Percentiles rank a stretch among this genome's conserved stretches.
Conservation (phyloP, 2,113 vertebrate genomes). For the Sander vitreus region DNA sequence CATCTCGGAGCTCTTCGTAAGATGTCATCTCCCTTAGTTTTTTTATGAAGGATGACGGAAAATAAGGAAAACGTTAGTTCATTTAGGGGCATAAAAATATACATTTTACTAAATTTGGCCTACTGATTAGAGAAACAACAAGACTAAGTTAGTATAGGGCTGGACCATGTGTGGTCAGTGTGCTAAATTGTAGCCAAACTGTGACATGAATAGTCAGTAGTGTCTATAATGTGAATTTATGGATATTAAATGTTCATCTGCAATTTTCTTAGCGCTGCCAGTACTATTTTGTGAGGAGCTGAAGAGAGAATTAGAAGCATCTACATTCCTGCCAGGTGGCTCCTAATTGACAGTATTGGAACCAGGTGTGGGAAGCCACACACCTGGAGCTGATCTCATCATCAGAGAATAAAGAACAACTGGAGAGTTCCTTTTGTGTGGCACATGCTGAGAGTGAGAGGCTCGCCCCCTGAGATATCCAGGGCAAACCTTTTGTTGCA, state of each 20-base stretch:
- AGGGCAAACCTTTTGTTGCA: not conserved
- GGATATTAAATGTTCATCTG: too few species aligned
- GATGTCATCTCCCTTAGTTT: slow-evolving; percentile 62
- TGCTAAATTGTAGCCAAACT: too few species aligned
- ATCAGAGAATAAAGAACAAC: not conserved
- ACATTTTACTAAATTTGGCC: slow-evolving; percentile 31
- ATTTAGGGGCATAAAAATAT: slow-evolving; percentile 52
- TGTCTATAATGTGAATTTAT: too few species aligned
- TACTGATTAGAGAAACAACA: slow-evolving; percentile 10
- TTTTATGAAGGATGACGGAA: slow-evolving; percentile 26
- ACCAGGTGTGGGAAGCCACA: not conserved
- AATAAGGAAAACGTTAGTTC: slow-evolving; percentile 38
- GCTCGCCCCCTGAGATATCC: not conserved
- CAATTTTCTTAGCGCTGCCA: too few species aligned
- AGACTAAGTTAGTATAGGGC: too few species aligned
- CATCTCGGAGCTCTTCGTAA: slow-evolving; percentile 65
- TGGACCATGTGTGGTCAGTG: too few species aligned
- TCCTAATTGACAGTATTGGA: not conserved
- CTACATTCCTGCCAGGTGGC: not conserved
- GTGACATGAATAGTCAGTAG: too few species aligned
- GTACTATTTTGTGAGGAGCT: not conserved
- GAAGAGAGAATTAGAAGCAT: not conserved
- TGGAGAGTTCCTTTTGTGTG: not conserved
- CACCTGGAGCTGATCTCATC: slow-evolving; percentile 2
- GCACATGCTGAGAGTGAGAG: not conserved